Conservation (phyloP, 2,888 invertebrate species). For the Geophilus truncorum region DNA sequence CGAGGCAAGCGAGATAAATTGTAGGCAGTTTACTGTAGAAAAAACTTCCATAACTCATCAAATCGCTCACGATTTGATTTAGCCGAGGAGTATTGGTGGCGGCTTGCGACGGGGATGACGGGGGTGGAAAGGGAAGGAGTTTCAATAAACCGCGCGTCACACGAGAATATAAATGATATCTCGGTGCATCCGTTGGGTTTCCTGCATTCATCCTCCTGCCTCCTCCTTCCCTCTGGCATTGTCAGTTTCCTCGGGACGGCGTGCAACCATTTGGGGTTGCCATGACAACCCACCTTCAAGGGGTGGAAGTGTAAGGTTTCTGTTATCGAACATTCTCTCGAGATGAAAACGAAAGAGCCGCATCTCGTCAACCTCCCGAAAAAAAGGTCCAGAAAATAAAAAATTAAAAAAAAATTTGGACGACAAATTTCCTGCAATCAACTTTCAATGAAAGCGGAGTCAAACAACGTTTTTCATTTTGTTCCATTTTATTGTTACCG, state of each 20-base stretch:
- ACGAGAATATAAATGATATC: slow-evolving; percentile 20
- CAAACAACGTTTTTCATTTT: neutral
- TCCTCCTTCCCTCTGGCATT: neutral
- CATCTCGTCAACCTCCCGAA: neutral
- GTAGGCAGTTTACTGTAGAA: neutral
- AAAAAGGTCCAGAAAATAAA: neutral
- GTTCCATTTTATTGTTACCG: neutral
- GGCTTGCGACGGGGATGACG: neutral
- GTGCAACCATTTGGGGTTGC: slow-evolving; percentile 14
- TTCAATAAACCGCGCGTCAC: slow-evolving; percentile 20
- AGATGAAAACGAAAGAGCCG: neutral
- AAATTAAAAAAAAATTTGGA: neutral
- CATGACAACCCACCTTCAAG: slow-evolving; percentile 4
- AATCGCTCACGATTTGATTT: slow-evolving; percentile 16
- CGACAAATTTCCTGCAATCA: slow-evolving; percentile 16
- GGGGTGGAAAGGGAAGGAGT: neutral
- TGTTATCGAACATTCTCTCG: slow-evolving; percentile 16
- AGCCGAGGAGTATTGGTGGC: neutral
- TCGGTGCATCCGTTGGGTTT: slow-evolving; percentile 16
- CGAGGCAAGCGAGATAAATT: slow-evolving; percentile 1
- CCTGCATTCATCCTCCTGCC: slow-evolving; percentile 6
- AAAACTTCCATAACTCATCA: slow-evolving; percentile 18
- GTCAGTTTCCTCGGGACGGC: slow-evolving; percentile 15
- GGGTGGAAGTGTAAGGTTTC: slow-evolving; percentile 20
- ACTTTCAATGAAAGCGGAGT: neutral